Base-by-base conservation (phyloP, 1,140 invertebrate species). In the Muscidifurax raptorellus region DNA sequence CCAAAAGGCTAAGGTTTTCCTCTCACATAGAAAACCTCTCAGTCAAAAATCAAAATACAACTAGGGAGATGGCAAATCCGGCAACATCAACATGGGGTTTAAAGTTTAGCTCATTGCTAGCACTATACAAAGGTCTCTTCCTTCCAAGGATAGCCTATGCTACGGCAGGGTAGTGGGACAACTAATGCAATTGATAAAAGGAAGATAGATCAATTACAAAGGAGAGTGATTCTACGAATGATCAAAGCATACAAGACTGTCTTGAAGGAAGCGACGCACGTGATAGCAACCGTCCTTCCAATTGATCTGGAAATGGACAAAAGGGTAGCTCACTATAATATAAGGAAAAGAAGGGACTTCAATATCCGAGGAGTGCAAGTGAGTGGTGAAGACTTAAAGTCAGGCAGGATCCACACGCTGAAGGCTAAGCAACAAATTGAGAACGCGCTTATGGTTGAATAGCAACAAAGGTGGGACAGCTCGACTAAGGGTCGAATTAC, bases 141-240 rank as follows among this genome's bases (percentile, higher is more conserved):
- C n/a, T n/a, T n/a, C n/a, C n/a, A n/a, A n/a, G n/a, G n/a, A n/a
- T n/a, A n/a, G n/a, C n/a, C 28, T 89, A 15, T 91, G 90, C 87
- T 0, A 88, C 87, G 0, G 80, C 85, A 3, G 86, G 87, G 0
- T 92, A 90, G 89, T 77, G 72, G 18, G 86, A 88, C 10, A n/a
- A 40, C 82, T 4, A 85, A 82, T 3, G 6, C 27, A 2, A 30
- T 22, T 0, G 72, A 82, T 27, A 84, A 32, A 28, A 74, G 25
- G 67, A 77, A 32, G 0, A 27, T 86, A 10, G 6, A 72, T 1
- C 25, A 66, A 0, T 25, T 82, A 5, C 89, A 91, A 47, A 82
- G 89, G 28, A 59, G 69, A 0, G 88, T 86, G 9, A 82, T 92
- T 0, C 28, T 91, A 2, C 77, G 77, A n/a, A 85, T 86, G 6